Conservation (phyloP, 2,888 invertebrate species). For the Agriotes lineatus region DNA sequence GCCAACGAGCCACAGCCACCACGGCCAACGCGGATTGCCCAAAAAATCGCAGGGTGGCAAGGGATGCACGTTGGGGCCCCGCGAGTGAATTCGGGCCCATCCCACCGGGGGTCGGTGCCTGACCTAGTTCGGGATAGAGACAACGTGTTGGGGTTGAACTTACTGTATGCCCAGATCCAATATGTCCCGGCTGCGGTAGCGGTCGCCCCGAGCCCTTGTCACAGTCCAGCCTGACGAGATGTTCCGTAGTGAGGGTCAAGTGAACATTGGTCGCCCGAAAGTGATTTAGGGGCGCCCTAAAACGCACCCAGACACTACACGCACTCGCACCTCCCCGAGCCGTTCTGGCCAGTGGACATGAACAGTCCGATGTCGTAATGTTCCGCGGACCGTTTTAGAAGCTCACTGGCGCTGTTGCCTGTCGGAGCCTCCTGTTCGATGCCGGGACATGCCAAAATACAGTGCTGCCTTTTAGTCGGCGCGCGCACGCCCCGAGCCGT, state of each 20-base stretch:
- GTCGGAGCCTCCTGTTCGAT: conserved; percentile 49
- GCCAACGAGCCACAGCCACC: too few species aligned
- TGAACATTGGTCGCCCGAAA: conserved; percentile 64
- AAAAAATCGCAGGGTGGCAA: neutral
- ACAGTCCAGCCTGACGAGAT: conserved; percentile 62
- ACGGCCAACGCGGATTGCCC: too few species aligned
- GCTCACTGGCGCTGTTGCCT: conserved; percentile 49
- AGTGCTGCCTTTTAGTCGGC: conserved; percentile 48
- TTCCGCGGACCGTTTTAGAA: conserved; percentile 51
- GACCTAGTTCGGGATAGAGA: conserved; percentile 46
- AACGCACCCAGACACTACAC: conserved; percentile 65
- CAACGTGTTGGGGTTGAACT: conserved; percentile 54
- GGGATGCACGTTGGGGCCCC: conserved; percentile 7
- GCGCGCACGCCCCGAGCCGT: conserved; percentile 43
- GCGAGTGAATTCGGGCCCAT: conserved; percentile 8
- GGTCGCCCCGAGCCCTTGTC: conserved; percentile 64
- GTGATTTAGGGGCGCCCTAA: conserved; percentile 61
- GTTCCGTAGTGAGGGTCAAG: conserved; percentile 65
- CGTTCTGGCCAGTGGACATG: conserved; percentile 63
- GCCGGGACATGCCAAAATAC: conserved; percentile 47
- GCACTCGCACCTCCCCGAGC: conserved; percentile 64
- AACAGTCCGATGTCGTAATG: conserved; percentile 59
- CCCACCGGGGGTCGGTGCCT: conserved; percentile 26
- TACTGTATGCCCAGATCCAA: conserved; percentile 65
- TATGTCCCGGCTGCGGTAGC: conserved; percentile 65